Conservation (phyloP, 2,797 vertebrate species). For the Saxicola maurus region DNA sequence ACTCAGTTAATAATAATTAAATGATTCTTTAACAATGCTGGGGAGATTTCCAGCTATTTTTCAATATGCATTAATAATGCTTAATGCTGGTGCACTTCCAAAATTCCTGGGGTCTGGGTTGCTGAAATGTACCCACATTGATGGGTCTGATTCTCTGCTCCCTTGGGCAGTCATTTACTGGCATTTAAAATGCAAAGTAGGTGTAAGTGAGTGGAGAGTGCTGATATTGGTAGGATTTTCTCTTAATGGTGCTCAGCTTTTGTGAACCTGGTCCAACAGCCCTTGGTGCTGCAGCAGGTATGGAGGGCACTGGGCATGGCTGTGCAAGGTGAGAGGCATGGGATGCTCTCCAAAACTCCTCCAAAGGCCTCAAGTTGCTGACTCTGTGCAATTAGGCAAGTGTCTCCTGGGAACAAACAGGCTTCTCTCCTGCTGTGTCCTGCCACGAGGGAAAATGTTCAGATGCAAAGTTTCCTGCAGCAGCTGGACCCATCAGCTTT, state of each 20-base stretch:
- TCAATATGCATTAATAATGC: slow-evolving; percentile 48
- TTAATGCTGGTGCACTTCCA: slow-evolving; percentile 20
- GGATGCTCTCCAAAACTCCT: background rate
- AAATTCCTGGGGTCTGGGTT: slow-evolving; percentile 49
- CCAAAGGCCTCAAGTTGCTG: slow-evolving; percentile 2
- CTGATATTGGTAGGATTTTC: slow-evolving; percentile 49
- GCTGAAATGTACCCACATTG: slow-evolving; percentile 5
- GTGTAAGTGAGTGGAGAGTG: slow-evolving; percentile 7
- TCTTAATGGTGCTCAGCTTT: slow-evolving; percentile 7
- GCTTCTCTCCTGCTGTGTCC: background rate
- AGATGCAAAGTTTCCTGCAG: background rate
- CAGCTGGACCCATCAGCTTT: background rate
- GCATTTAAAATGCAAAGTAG: slow-evolving; percentile 46
- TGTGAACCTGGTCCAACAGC: slow-evolving; percentile 50
- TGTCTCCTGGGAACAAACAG: background rate
- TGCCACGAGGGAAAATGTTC: accelerated
- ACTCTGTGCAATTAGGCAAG: background rate
- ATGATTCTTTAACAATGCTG: slow-evolving; percentile 41
- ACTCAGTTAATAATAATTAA: slow-evolving; percentile 63
- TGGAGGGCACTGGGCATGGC: slow-evolving; percentile 1
- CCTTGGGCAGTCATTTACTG: slow-evolving; percentile 38
- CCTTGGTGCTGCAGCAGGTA: slow-evolving; percentile 34
- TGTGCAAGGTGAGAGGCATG: background rate
- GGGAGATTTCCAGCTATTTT: slow-evolving; percentile 52
- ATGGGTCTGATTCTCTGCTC: slow-evolving; percentile 41